Conservation (phyloP, 2,113 vertebrate species). For the Entelurus aequoreus region DNA sequence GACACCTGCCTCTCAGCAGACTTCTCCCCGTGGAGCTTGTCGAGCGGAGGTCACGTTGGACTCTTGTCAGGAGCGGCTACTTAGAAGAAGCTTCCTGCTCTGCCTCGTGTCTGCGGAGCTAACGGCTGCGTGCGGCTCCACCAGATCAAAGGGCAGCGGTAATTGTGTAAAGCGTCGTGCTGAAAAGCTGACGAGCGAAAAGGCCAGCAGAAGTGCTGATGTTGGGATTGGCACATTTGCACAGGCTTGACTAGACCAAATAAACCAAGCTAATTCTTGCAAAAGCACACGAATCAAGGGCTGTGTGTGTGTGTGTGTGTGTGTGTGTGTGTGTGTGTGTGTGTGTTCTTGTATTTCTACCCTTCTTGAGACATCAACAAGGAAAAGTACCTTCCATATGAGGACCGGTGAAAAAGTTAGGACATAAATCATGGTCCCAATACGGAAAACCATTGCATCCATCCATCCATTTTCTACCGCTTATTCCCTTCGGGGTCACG, state of each 20-base stretch:
- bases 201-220: conserved; percentile 20
- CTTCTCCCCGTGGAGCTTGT: conserved; percentile 59
- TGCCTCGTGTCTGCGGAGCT: conserved; percentile 60
- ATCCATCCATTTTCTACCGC: no score
- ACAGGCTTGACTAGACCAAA: conserved; percentile 49
- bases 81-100: conserved; percentile 62
- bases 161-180: conserved; percentile 66
- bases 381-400: no score
- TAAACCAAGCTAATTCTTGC: conserved; percentile 62
- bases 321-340: no score
- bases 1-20: conserved; percentile 59
- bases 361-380: no score
- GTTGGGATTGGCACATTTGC: conserved; percentile 51
- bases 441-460: no score
- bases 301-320: neutral
- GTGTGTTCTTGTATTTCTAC: no score
- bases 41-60: conserved; percentile 67
- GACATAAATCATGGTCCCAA: no score
- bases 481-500: no score
- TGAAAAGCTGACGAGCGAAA: conserved; percentile 44
- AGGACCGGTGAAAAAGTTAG: no score
- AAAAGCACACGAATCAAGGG: conserved; percentile 13
- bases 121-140: conserved; percentile 45
- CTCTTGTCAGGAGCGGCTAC: conserved; percentile 69
- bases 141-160: conserved; percentile 57